Conservation (phyloP, 2,797 vertebrate species). For the Phoxinus dragarum region DNA sequence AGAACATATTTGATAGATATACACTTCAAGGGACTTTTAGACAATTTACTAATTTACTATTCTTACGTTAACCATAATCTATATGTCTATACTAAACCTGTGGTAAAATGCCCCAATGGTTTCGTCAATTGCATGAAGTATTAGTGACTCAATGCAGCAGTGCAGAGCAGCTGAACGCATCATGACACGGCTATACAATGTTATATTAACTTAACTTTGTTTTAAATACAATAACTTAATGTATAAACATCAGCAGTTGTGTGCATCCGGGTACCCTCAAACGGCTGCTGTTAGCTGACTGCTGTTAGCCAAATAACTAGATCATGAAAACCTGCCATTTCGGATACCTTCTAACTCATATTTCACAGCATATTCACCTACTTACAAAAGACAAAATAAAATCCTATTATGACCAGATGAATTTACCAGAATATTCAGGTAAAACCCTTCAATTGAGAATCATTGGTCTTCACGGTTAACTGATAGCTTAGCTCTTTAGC, state of each 20-base stretch:
- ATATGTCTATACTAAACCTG: not conserved
- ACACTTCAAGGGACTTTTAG: not conserved
- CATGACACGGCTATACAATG: not conserved
- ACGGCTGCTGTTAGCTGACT: conserved; percentile 5
- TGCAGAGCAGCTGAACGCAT: not conserved
- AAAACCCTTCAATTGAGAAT: not conserved
- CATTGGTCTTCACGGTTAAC: conserved; percentile 6
- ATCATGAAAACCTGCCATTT: not conserved
- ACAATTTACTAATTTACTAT: not conserved
- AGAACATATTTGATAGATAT: not conserved
- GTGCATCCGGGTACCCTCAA: conserved; percentile 21
- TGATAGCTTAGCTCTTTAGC: conserved; percentile 37
- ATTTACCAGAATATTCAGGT: not conserved
- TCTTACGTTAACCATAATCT: not conserved
- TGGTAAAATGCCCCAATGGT: not conserved
- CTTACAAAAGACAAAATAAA: not conserved
- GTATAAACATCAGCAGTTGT: not conserved
- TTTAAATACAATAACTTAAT: not conserved
- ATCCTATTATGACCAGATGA: not conserved
- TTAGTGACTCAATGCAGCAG: not conserved
- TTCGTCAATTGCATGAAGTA: not conserved
- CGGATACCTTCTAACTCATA: not conserved
- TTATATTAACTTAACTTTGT: not conserved
- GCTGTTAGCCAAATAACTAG: conserved; percentile 16
- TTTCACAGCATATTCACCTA: not conserved